Percentiles rank a stretch among this genome's conserved stretches.
phyloP scores from a whole-genome alignment of 1,140 invertebrate species.

The Macrobrachium nipponense region DNA sequence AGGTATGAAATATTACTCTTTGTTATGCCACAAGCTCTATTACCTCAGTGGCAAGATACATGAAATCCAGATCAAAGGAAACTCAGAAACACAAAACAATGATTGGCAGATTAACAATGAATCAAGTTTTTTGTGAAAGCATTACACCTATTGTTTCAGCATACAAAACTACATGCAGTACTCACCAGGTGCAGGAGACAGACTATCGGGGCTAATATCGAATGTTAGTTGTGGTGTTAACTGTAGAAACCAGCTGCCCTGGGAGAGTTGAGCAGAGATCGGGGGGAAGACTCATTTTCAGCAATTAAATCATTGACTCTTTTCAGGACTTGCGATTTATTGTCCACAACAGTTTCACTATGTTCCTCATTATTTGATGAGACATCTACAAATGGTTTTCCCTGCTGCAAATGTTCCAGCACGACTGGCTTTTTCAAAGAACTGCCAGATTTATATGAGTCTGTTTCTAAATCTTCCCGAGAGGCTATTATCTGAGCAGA shows the following conservation, averaged over 20 bases:
- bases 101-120: too few relatives aligned
- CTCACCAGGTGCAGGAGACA: slow-evolving; percentile 34
- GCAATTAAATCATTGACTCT: slow-evolving; percentile 38
- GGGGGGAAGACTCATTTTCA: slow-evolving; percentile 29
- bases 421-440: too few relatives aligned
- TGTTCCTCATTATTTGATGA: too few relatives aligned
- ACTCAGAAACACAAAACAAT: too few relatives aligned
- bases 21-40: too few relatives aligned
- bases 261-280: slow-evolving; percentile 1
- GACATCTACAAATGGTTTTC: too few relatives aligned
- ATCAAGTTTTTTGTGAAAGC: too few relatives aligned
- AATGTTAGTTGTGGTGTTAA: slow-evolving; percentile 37
- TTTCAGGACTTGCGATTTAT: slow-evolving; percentile 36
- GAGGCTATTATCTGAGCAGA: neutral
- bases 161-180: neutral
- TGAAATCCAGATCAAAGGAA: too few relatives aligned
- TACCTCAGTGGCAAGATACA: too few relatives aligned
- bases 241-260: slow-evolving; percentile 7
- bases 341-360: neutral
- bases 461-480: neutral
- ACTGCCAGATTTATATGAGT: too few relatives aligned
- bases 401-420: too few relatives aligned
- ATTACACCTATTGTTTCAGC: neutral
- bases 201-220: slow-evolving; percentile 36
- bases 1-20: too few relatives aligned